Evolutionary conservation across 37 sponge, comb jelly and placozoan genomes (phyloP), one percentile per base, ranked within the genome.

Genomic region (Aplysina aerophoba): DNA sequence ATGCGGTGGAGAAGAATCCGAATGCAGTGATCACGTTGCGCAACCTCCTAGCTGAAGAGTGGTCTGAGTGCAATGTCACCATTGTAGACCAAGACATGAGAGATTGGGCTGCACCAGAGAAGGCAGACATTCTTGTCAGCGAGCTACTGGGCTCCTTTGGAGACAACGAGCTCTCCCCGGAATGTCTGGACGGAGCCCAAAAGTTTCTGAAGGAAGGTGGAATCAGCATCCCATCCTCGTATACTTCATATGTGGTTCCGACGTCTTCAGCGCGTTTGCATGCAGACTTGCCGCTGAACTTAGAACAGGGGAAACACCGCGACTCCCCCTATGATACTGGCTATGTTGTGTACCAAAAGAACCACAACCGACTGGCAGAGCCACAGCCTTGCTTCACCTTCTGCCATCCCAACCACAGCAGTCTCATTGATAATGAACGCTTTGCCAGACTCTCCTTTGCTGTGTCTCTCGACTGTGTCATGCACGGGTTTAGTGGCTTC

Each of bases 111-210:
- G 90, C 97, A 36, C 95, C 97, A 27, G 94, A 91, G 54, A 89
- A 97, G 84, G 78, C 78, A 38, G 78, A 75, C 78, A 97, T 99
- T 63, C 59, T 99, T 15, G 97, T 99, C 20, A 99, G 99, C 87
- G 99, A 99, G 77, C 90, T 99, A 28, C 87, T 99, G 57, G 99
- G 99, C 25, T 99, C 99, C 27, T 99, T 99, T 90, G 91, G 99
- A 55, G 99, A 99, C 90, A 99, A 99, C 77, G 99, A 99, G 82
- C 89, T 99, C 19, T 99, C 99, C 39, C 99, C 99, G 20, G 99
- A 99, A 55, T 99, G 99, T 87, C 93, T 99, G 63, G 99, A 99
- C 84, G 99, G 99, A 3, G 97, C 99, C 16, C 97, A 97, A 82
- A 68, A 73, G 16, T 91, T 95, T 39, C 83, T 99, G n/a, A 99